Conservation (phyloP, 2,113 vertebrate species). For the Dermatemys mawii region DNA sequence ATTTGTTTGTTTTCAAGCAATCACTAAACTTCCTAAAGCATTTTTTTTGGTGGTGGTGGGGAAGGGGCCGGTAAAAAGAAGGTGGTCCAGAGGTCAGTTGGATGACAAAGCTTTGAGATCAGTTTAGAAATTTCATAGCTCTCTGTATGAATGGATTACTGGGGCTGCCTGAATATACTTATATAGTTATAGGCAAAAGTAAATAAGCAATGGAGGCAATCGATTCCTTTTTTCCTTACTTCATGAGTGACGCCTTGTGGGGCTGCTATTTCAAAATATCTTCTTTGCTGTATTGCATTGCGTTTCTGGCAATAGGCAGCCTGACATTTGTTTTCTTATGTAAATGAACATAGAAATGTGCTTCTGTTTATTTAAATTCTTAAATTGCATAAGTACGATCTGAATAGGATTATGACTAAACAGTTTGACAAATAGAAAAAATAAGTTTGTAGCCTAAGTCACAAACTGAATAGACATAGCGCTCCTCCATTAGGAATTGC, state of each 20-base stretch:
- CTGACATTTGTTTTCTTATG: neutral
- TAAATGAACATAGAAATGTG: neutral
- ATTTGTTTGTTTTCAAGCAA: neutral
- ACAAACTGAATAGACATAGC: neutral
- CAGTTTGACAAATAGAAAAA: neutral
- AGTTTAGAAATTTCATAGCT: neutral
- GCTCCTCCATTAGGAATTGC: neutral
- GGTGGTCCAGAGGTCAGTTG: neutral
- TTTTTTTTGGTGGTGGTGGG: neutral
- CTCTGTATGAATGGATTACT: neutral
- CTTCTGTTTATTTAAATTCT: conserved; percentile 2
- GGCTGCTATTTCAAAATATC: neutral
- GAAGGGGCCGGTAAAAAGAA: neutral
- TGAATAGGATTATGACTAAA: neutral
- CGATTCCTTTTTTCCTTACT: accelerated
- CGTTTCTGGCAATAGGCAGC: neutral
- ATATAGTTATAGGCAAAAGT: neutral
- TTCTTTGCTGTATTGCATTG: neutral
- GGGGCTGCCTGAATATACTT: neutral
- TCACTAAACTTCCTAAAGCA: neutral
- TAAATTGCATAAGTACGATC: neutral
- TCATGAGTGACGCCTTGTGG: neutral
- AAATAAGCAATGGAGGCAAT: neutral
- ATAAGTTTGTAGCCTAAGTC: neutral
- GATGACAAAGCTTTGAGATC: neutral